Conservation (phyloP, 2,113 vertebrate genomes). For the Panthera uncia region DNA sequence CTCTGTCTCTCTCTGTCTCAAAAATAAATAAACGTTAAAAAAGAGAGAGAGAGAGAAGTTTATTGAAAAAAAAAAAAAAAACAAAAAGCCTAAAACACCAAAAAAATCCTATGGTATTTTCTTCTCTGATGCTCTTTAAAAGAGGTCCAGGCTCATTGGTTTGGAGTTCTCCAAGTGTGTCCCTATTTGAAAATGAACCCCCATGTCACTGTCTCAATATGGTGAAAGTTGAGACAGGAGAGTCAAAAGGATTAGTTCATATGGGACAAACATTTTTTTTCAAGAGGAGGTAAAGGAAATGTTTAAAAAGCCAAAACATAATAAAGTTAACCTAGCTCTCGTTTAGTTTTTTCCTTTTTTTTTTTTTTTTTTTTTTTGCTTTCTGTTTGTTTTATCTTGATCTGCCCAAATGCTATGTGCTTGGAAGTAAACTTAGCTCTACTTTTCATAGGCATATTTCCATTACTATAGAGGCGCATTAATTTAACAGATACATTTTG, state of each 20-base stretch:
- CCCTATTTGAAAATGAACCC: constrained; percentile 5
- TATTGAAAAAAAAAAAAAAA: constrained; percentile 63
- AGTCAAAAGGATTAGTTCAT: not conserved
- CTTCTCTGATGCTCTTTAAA: constrained; percentile 37
- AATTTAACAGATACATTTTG: not conserved
- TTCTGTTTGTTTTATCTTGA: not conserved
- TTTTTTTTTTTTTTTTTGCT: not conserved
- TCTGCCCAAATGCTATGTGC: not conserved
- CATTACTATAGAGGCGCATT: not conserved
- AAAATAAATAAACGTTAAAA: constrained; percentile 37
- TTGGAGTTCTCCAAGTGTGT: constrained; percentile 40
- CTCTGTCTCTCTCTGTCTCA: not conserved
- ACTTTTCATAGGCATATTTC: not conserved
- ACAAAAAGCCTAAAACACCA: constrained; percentile 25
- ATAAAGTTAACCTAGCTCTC: not conserved
- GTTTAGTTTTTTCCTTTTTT: not conserved
- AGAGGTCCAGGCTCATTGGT: not conserved
- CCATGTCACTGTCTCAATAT: not conserved
- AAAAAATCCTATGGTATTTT: not conserved
- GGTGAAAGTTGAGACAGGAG: not conserved
- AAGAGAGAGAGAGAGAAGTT: constrained; percentile 32
- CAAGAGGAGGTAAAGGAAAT: not conserved
- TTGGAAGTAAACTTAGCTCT: not conserved
- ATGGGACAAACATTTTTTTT: not conserved
- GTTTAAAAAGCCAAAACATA: not conserved